phyloP scores from a whole-genome alignment of 2,113 vertebrate species.

The Arothron firmamentum region DNA sequence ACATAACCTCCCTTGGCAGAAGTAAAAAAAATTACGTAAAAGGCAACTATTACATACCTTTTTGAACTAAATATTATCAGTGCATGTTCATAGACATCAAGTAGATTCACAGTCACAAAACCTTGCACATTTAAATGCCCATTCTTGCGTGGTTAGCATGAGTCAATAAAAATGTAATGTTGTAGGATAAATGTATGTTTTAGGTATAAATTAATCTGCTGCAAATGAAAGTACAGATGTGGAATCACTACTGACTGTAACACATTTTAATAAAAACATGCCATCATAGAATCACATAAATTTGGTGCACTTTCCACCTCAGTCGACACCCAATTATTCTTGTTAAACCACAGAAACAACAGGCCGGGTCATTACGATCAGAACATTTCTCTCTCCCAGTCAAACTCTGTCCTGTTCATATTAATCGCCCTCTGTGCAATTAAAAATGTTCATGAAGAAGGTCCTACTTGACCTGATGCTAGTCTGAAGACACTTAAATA shows the following conservation, averaged over 20 bases:
- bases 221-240: constrained; percentile 29
- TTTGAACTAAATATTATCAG: constrained; percentile 5
- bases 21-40: constrained; percentile 16
- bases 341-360: neutral
- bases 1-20: no score
- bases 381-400: neutral
- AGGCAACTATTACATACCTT: constrained; percentile 23
- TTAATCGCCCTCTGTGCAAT: constrained; percentile 3
- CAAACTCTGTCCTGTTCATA: neutral
- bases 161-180: constrained; percentile 20
- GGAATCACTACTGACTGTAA: constrained; percentile 43
- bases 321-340: neutral
- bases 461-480: constrained; percentile 6
- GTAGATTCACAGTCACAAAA: constrained; percentile 26
- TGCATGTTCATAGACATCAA: constrained; percentile 21
- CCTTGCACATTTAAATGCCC: constrained; percentile 9
- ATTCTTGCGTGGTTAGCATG: constrained; percentile 4
- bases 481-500: constrained; percentile 4
- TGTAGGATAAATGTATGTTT: constrained; percentile 23
- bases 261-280: constrained; percentile 26
- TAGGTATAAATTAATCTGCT: constrained; percentile 24
- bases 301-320: constrained; percentile 4
- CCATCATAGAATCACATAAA: constrained; percentile 6
- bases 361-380: neutral
- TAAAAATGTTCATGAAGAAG: constrained; percentile 6